A percentile compares a stretch with the other conserved stretches of the same genome.
These are phyloP conservation scores for Caenorhabditis sp. DNA, from an alignment of 2,888 invertebrate species.

Conservation along the genomic window DNA sequence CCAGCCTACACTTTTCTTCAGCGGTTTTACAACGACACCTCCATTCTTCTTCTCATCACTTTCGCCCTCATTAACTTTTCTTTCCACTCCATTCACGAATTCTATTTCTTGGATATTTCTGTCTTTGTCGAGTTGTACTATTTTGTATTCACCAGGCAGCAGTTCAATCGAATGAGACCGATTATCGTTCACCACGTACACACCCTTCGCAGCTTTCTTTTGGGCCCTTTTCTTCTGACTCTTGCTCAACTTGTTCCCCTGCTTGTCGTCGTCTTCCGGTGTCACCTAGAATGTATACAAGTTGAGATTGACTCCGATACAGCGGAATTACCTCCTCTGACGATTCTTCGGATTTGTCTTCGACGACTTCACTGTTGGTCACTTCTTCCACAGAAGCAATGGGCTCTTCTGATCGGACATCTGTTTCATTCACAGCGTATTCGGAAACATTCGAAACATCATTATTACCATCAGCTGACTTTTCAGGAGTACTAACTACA, in stretches of 20 bases:
- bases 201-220: conserved; percentile 32
- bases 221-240: conserved; percentile 19
- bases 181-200: conserved; percentile 31
- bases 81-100: neutral
- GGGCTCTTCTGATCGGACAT: neutral
- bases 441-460: neutral
- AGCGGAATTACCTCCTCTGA: too few species aligned
- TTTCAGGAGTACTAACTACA: too few species aligned
- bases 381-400: neutral
- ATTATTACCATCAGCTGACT: neutral
- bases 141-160: conserved; percentile 42
- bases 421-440: neutral
- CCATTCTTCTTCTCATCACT: neutral
- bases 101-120: neutral
- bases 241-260: conserved; percentile 10
- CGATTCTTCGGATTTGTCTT: too few species aligned
- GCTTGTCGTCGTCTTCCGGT: neutral
- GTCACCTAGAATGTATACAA: neutral
- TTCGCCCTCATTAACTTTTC: conserved; percentile 6
- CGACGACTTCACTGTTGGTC: too few species aligned
- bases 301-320: neutral
- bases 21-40: neutral
- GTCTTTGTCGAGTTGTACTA: conserved; percentile 33
- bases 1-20: neutral
- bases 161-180: conserved; percentile 33